Conservation (phyloP, 2,113 vertebrate species). For the Vicugna pacos region DNA sequence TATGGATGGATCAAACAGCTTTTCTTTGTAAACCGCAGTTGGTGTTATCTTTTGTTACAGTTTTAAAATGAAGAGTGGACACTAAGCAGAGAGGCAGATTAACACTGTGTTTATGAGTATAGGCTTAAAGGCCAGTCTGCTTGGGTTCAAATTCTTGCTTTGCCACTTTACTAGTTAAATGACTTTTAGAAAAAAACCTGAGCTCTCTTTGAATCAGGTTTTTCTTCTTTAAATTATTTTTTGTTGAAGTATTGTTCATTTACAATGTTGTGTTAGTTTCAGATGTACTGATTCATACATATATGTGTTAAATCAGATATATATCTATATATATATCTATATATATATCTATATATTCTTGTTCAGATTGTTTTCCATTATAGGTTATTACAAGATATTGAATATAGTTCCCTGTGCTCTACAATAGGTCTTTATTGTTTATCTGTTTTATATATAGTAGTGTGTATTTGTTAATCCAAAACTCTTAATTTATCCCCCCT, state of each 20-base stretch:
- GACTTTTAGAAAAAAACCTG: background rate
- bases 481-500: too few relatives aligned
- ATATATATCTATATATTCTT: too few relatives aligned
- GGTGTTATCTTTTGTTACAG: background rate
- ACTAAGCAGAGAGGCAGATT: background rate
- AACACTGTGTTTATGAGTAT: background rate
- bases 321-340: too few relatives aligned
- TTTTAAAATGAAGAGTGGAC: slow-evolving; percentile 28
- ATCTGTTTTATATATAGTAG: too few relatives aligned
- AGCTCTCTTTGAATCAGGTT: background rate
- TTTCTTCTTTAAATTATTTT: slow-evolving; percentile 13
- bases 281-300: too few relatives aligned
- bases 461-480: too few relatives aligned
- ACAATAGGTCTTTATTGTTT: too few relatives aligned
- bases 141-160: background rate
- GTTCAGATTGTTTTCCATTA: too few relatives aligned
- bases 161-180: background rate
- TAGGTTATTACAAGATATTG: too few relatives aligned
- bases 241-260: background rate
- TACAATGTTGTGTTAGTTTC: too few relatives aligned
- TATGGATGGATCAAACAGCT: background rate
- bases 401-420: too few relatives aligned
- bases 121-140: background rate
- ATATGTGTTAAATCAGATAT: too few relatives aligned
- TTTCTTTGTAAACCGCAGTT: background rate